Evolutionary conservation across 2,113 vertebrate genomes (phyloP).

Genomic region (Dipodomys spectabilis): DNA sequence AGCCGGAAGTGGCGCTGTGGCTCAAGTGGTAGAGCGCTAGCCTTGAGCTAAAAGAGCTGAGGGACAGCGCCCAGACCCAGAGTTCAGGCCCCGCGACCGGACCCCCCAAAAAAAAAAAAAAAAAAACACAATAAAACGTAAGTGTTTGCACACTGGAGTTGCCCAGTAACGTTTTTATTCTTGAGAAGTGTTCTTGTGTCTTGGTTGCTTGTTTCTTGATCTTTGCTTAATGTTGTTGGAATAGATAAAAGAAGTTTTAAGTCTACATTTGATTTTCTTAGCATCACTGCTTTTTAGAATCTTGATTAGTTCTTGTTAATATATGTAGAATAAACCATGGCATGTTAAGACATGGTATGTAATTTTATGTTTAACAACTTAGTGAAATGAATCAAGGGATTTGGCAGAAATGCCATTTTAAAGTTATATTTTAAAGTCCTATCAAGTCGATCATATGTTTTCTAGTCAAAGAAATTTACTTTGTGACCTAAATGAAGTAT

Average conservation of each 20-base stretch:
- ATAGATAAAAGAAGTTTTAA: background rate
- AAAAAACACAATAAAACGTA: too few relatives aligned
- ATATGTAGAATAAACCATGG: background rate
- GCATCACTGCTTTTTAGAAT: background rate
- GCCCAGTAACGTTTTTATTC: background rate
- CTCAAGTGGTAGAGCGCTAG: too few relatives aligned
- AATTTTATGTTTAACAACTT: background rate
- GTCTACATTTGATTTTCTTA: background rate
- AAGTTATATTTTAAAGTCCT: background rate
- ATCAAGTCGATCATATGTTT: background rate
- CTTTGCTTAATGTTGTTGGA: slow-evolving; percentile 26
- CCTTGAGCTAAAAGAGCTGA: too few relatives aligned
- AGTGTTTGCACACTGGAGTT: background rate
- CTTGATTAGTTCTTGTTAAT: background rate
- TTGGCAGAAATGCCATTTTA: slow-evolving; percentile 23
- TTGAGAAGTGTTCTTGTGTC: background rate
- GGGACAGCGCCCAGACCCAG: too few relatives aligned
- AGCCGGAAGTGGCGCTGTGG: too few relatives aligned
- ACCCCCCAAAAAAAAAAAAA: too few relatives aligned
- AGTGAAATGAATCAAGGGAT: background rate
- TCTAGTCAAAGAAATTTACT: slow-evolving; percentile 42
- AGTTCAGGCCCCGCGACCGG: too few relatives aligned
- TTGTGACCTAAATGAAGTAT: slow-evolving; percentile 1
- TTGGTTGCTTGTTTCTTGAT: background rate
- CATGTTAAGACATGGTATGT: background rate